phyloP scores from a whole-genome alignment of 2,797 vertebrate genomes.

The Acrocephalus scirpaceus region DNA sequence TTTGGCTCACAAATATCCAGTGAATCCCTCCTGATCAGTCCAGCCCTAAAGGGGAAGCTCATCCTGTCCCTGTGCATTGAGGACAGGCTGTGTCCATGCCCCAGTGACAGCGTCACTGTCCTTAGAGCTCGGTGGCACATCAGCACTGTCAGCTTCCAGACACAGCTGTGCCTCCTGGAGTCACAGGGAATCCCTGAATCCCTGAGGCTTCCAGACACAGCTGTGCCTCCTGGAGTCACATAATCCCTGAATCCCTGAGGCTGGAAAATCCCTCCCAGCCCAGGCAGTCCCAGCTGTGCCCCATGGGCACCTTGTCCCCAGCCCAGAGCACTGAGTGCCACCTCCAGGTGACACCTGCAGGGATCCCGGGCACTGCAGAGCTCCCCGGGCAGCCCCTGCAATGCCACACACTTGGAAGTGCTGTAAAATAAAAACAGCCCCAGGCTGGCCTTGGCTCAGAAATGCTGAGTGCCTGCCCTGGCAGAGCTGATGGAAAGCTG shows the following conservation, averaged over 20 bases:
- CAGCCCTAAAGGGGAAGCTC: neutral
- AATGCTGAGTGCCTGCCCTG: neutral
- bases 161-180: neutral
- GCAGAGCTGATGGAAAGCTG: neutral
- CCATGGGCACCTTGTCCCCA: neutral
- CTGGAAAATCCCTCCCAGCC: neutral
- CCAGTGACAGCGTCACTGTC: rapidly evolving
- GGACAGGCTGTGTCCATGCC: neutral
- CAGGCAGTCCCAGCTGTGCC: neutral
- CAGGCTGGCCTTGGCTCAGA: neutral
- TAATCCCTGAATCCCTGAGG: rapidly evolving
- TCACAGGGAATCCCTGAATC: neutral
- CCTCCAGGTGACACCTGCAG: neutral
- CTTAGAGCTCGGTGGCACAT: neutral
- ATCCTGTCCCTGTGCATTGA: neutral
- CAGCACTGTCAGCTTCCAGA: neutral
- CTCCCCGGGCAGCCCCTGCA: neutral
- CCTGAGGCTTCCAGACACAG: rapidly evolving
- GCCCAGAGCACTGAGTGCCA: neutral
- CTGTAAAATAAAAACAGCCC: neutral
- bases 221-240: neutral
- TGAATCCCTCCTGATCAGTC: rapidly evolving
- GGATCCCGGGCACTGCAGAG: neutral
- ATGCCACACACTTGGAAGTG: neutral
- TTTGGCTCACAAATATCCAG: neutral